Evolutionary conservation across 2,888 invertebrate species (phyloP), one percentile per base, ranked within the genome.

Genomic region (Steinernema carpocapsae): DNA sequence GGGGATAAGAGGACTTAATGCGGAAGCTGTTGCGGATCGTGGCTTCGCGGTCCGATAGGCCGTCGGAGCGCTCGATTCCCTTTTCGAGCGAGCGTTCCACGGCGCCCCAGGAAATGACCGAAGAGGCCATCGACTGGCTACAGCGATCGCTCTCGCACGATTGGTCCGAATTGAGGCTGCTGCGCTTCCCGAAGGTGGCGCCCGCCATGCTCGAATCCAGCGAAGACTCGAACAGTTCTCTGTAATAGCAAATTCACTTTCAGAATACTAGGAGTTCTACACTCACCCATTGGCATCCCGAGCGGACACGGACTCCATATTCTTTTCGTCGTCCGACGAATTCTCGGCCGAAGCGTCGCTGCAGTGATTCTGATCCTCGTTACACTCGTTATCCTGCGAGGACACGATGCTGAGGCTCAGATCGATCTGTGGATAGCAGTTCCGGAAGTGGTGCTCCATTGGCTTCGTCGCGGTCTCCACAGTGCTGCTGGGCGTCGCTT

Each of bases 31-130:
- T 64, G 29, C 64, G 64, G n/a, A 64, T 32, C 29, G 32, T 64
- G 64, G 29, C 29, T 26, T 64, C 64, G 32, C 64, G 64, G 76
- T 87, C 87, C 14, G 85, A 85, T 22, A 87, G 78, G 0, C 86
- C 86, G 76, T 87, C 87, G n/a, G 83, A 84, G 43, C 79, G 77
- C 1, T 76, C 78, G 1, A 84, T 84, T 19, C 83, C 83, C 72
- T 83, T 72, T 74, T 85, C 85, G 73, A 85, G 76, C 29, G 83
- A 83, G 64, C 85, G 75, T 71, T 85, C 85, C 76, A 85, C 76
- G 1, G 82, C 73, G 22, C 29, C 48, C 52, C 52, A 72, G n/a
- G 72, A 72, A 12, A 70, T 72, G 64, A 77, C 32, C 42, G 74
- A 74, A 3, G 74, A 74, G 43, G 17, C 22, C 22, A 32, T 71